Percentiles rank a stretch among this genome's conserved stretches.
Evolutionary conservation across 2,797 vertebrate genomes (phyloP).

Genomic region (Thripadectes ignobilis): DNA sequence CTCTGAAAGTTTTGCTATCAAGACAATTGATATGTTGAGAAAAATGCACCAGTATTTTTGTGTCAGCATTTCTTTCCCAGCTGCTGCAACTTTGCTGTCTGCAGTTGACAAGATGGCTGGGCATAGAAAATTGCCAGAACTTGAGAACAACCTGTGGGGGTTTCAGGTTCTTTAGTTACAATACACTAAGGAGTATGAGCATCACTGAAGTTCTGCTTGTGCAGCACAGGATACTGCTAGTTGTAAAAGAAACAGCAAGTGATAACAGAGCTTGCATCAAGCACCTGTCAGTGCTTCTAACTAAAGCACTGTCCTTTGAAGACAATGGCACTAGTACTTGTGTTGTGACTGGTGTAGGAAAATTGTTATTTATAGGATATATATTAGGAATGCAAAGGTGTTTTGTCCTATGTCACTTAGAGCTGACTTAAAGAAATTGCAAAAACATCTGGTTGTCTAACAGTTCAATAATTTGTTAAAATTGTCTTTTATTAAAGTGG

Average conservation of each 20-base stretch:
- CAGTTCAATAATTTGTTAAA: background rate
- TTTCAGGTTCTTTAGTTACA: conserved; percentile 53
- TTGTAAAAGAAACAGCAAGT: background rate
- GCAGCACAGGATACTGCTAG: background rate
- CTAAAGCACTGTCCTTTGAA: background rate
- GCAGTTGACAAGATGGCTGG: conserved; percentile 25
- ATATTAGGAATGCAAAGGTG: background rate
- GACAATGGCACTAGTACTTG: background rate
- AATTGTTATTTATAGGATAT: background rate
- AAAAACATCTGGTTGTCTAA: background rate
- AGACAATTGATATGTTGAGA: background rate
- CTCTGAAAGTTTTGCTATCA: background rate
- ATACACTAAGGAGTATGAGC: background rate
- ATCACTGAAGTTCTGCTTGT: background rate
- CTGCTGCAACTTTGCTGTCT: conserved; percentile 29
- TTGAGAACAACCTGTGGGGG: conserved; percentile 1
- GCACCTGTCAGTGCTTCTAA: background rate
- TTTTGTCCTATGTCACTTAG: background rate
- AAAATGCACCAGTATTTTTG: background rate
- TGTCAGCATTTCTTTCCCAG: conserved; percentile 38
- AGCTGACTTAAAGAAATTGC: background rate
- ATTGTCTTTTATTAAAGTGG: background rate
- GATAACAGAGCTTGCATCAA: background rate
- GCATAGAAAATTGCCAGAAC: conserved; percentile 47
- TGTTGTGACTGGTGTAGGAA: background rate